Percentiles rank a stretch among this genome's conserved stretches.
Evolutionary conservation across 2,797 vertebrate species (phyloP).

Genomic region (Phrynocephalus vlangalii): DNA sequence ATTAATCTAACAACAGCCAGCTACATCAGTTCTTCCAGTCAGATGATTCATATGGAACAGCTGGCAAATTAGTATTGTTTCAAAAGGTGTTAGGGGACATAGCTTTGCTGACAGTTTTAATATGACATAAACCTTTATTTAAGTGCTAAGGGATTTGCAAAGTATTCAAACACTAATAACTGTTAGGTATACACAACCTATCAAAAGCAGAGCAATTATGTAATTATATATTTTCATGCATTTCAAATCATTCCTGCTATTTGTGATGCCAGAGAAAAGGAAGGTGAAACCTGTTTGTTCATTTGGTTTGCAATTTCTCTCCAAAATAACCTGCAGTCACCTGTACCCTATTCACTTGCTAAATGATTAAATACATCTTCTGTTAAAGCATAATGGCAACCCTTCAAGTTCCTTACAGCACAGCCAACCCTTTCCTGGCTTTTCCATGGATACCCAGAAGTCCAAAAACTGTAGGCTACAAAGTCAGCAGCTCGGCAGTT

Average conservation of each 20-base stretch:
- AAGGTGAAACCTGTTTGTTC: neutral
- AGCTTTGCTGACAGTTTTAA: conserved; percentile 44
- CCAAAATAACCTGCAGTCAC: neutral
- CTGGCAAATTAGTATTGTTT: conserved; percentile 43
- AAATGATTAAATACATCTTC: neutral
- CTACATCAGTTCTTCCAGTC: neutral
- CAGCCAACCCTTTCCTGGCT: no score
- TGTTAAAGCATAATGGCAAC: no score
- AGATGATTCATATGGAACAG: conserved; percentile 20
- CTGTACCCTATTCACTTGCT: neutral
- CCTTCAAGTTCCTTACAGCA: no score
- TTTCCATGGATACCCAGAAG: no score
- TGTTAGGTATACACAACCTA: neutral
- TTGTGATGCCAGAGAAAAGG: neutral
- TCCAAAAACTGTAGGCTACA: no score
- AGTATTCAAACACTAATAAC: conserved; percentile 12
- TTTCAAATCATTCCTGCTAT: conserved; percentile 6
- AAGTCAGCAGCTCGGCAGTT: no score
- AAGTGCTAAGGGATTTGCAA: conserved; percentile 27
- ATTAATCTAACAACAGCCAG: conserved; percentile 27
- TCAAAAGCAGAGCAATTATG: conserved; percentile 2
- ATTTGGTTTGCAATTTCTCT: neutral
- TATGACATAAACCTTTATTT: conserved; percentile 20
- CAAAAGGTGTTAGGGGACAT: conserved; percentile 10
- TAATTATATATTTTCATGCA: neutral